These are phyloP conservation scores for Psittacula cyanocephala DNA, from an alignment of 2,113 vertebrate genomes.

Conservation along the genomic window DNA sequence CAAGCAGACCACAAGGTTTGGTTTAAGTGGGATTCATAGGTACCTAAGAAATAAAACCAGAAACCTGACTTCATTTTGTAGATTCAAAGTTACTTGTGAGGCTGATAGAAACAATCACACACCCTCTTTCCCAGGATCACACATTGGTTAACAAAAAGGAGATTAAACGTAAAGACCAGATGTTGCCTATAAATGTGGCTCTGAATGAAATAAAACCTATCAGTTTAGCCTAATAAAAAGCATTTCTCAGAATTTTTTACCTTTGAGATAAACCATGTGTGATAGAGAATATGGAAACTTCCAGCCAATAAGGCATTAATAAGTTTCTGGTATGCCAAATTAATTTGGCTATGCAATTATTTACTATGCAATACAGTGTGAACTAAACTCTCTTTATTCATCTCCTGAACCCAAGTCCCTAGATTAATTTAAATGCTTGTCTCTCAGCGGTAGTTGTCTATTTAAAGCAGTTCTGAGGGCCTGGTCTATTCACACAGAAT, in stretches of 20 bases:
- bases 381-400: constrained; percentile 17
- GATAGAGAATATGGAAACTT: background rate
- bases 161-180: constrained; percentile 26
- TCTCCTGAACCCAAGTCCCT: background rate
- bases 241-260: constrained; percentile 45
- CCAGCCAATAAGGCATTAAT: background rate
- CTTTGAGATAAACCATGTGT: constrained; percentile 36
- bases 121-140: background rate
- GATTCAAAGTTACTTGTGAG: background rate
- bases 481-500: background rate
- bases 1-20: background rate
- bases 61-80: background rate
- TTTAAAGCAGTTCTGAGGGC: constrained; percentile 35
- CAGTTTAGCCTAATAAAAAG: constrained; percentile 46
- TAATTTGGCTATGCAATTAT: constrained; percentile 25
- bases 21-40: background rate
- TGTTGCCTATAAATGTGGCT: constrained; percentile 26
- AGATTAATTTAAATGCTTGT: constrained; percentile 36
- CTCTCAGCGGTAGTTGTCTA: constrained; percentile 36
- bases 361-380: background rate
- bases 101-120: background rate
- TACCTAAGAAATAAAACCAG: background rate
- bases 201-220: constrained; percentile 36
- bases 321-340: background rate
- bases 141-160: background rate